A percentile compares a stretch with the other conserved stretches of the same genome.
phyloP scores from a whole-genome alignment of 2,113 vertebrate genomes.

The Ciconia boyciana region DNA sequence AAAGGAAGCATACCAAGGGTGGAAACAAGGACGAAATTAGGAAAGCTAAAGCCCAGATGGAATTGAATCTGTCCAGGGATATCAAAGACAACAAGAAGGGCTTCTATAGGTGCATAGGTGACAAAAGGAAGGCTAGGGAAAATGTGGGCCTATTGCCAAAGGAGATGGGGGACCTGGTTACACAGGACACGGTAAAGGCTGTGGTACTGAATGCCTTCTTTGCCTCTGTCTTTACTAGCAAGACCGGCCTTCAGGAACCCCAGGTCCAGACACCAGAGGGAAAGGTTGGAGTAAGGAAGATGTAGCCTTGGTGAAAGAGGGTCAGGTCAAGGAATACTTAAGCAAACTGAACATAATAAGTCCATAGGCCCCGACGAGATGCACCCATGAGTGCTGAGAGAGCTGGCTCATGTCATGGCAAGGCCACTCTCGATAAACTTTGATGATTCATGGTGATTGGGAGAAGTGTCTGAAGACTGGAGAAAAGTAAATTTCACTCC shows the following conservation, averaged over 20 bases:
- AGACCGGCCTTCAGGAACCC: not conserved
- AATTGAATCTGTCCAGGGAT: not conserved
- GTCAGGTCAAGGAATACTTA: not conserved
- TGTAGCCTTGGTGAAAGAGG: not conserved
- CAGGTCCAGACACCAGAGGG: not conserved
- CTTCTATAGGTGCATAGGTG: no score
- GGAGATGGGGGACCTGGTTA: no score
- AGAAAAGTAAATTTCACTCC: not conserved
- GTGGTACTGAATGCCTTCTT: not conserved
- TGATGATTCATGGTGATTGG: not conserved
- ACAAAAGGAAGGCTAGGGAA: no score
- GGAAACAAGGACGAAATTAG: not conserved
- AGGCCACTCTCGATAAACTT: not conserved
- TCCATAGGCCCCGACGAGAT: rapidly evolving
- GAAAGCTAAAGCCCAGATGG: not conserved
- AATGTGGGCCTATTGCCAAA: no score
- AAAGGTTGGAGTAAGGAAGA: not conserved
- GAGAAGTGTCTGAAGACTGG: not conserved
- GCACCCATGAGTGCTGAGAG: not conserved
- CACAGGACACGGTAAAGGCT: no score
- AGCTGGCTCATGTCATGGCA: not conserved
- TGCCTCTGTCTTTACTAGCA: not conserved
- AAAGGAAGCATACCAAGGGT: not conserved
- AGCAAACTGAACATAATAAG: not conserved
- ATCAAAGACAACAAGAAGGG: not conserved